phyloP scores from a whole-genome alignment of 2,113 vertebrate genomes.

The Pipra filicauda region DNA sequence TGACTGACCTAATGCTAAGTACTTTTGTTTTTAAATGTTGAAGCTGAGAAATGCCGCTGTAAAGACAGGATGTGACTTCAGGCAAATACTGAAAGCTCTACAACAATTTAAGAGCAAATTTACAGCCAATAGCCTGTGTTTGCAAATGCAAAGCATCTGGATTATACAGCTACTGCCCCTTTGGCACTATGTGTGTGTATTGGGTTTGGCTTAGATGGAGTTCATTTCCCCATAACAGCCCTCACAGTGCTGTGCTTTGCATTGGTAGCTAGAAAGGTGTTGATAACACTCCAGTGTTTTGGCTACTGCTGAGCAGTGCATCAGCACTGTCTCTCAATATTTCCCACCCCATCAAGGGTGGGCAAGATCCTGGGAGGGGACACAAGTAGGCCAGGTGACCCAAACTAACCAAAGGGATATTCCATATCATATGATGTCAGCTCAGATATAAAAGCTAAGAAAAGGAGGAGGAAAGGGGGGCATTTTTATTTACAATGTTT shows the following conservation, averaged over 20 bases:
- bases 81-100: background rate
- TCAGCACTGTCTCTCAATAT: background rate
- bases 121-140: background rate
- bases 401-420: background rate
- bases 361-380: background rate
- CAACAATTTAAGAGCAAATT: background rate
- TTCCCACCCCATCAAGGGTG: too few relatives aligned
- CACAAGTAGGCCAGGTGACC: background rate
- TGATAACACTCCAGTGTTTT: background rate
- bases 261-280: background rate
- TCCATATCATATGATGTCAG: background rate
- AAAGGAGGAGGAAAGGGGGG: background rate
- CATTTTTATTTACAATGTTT: background rate
- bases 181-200: background rate
- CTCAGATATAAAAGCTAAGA: background rate
- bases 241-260: background rate
- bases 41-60: background rate
- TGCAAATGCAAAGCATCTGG: background rate
- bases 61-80: background rate
- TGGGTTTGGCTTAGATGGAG: background rate
- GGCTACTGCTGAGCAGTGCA: background rate
- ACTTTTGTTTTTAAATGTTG: background rate
- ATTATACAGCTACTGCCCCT: background rate
- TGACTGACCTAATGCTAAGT: background rate
- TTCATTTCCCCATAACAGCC: background rate